Conservation (phyloP, 1,140 invertebrate species). For the Cecropterus lyciades region DNA sequence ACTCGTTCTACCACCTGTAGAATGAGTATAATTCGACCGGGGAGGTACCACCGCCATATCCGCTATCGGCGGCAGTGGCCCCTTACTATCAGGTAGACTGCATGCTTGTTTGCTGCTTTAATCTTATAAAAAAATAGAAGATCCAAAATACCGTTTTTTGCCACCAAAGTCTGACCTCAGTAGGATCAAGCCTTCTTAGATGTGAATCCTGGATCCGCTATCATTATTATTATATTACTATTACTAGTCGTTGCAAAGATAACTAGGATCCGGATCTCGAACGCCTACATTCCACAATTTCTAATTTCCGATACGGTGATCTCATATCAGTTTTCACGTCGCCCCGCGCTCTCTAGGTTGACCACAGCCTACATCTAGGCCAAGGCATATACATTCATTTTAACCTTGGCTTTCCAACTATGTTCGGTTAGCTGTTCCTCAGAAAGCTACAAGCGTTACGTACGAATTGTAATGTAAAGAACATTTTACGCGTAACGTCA, state of each 20-base stretch:
- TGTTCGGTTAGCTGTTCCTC: slow-evolving; percentile 26
- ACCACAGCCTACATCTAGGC: slow-evolving; percentile 33
- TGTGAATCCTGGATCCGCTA: too few species aligned
- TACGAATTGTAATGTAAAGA: neutral
- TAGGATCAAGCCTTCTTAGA: too few species aligned
- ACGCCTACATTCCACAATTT: slow-evolving; percentile 36
- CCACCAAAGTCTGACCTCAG: too few species aligned
- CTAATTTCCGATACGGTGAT: slow-evolving; percentile 36
- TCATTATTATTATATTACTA: neutral
- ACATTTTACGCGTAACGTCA: slow-evolving; percentile 8
- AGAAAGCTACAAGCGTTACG: slow-evolving; percentile 12
- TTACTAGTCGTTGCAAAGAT: neutral
- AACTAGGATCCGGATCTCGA: slow-evolving; percentile 25
- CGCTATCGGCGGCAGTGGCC: too few species aligned
- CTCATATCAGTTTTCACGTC: slow-evolving; percentile 37
- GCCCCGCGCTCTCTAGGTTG: slow-evolving; percentile 34
- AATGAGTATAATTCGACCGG: too few species aligned
- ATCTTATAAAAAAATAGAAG: too few species aligned
- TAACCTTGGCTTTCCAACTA: slow-evolving; percentile 37
- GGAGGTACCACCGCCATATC: too few species aligned
- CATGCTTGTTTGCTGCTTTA: too few species aligned
- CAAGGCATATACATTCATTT: slow-evolving; percentile 30
- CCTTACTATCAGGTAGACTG: too few species aligned
- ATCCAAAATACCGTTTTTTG: too few species aligned
- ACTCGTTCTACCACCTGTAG: too few species aligned